phyloP scores from a whole-genome alignment of 2,888 invertebrate genomes.

The Lasioglossum leucozonium region DNA sequence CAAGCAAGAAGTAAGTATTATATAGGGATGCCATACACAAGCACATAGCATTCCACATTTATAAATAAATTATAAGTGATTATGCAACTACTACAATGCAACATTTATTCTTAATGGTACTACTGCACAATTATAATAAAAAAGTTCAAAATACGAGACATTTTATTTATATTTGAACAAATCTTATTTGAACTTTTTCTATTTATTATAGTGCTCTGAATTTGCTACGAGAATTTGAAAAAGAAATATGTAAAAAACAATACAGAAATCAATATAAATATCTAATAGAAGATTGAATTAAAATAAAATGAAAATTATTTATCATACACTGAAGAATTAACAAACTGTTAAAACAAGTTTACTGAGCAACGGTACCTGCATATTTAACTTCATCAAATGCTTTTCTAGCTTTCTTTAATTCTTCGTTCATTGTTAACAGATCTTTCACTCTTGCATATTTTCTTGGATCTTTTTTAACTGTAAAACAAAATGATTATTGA shows the following conservation, averaged over 20 bases:
- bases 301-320: constrained; percentile 50
- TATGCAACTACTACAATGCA: constrained; percentile 44
- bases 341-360: constrained; percentile 63
- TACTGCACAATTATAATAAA: constrained; percentile 36
- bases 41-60: constrained; percentile 47
- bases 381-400: constrained; percentile 99
- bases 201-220: constrained; percentile 6
- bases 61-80: constrained; percentile 41
- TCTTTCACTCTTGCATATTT: constrained; percentile 99
- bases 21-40: constrained; percentile 49
- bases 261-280: constrained; percentile 14
- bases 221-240: background rate
- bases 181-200: constrained; percentile 26
- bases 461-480: constrained; percentile 97
- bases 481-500: constrained; percentile 77
- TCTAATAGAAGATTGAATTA: constrained; percentile 36
- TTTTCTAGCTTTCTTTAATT: constrained; percentile 98
- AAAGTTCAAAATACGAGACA: constrained; percentile 25
- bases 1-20: constrained; percentile 53
- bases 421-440: constrained; percentile 98
- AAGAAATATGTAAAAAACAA: constrained; percentile 14
- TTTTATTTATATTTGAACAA: constrained; percentile 20
- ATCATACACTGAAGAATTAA: constrained; percentile 37
- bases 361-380: constrained; percentile 89
- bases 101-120: constrained; percentile 36